Evolutionary conservation across 2,113 vertebrate species (phyloP).

Genomic region (Urocolius indicus): DNA sequence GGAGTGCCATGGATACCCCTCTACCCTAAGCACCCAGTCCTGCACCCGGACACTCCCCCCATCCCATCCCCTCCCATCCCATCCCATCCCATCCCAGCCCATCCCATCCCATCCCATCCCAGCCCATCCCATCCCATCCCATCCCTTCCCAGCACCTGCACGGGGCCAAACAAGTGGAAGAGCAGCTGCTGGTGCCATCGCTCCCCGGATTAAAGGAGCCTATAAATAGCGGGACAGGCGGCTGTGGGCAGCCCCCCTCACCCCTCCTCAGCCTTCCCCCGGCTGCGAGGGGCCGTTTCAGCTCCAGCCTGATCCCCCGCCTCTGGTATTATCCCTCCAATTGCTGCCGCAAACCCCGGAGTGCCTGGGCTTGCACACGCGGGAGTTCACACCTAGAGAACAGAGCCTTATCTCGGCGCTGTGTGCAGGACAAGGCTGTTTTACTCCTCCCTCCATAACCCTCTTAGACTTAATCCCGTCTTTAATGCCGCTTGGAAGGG

Average conservation of each 20-base stretch:
- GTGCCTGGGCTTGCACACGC: neutral
- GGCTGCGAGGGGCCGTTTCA: neutral
- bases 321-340: neutral
- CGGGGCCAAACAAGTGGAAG: rapidly evolving
- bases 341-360: neutral
- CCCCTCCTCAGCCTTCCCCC: neutral
- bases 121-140: rapidly evolving
- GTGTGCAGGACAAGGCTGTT: slow-evolving; percentile 60
- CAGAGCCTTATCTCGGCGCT: slow-evolving; percentile 59
- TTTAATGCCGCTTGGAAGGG: slow-evolving; percentile 66
- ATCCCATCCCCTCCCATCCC: too few species aligned
- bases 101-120: neutral
- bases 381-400: slow-evolving; percentile 40
- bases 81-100: rapidly evolving
- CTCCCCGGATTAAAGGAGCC: neutral
- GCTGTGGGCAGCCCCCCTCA: neutral
- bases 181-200: neutral
- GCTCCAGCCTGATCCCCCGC: slow-evolving; percentile 29
- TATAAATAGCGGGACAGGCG: neutral
- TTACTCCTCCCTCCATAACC: slow-evolving; percentile 56
- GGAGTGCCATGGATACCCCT: rapidly evolving
- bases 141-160: rapidly evolving
- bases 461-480: slow-evolving; percentile 71
- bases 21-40: neutral
- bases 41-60: too few species aligned